Evolutionary conservation across 2,888 invertebrate genomes (phyloP).

Genomic region (Cantharis flavilabris): DNA sequence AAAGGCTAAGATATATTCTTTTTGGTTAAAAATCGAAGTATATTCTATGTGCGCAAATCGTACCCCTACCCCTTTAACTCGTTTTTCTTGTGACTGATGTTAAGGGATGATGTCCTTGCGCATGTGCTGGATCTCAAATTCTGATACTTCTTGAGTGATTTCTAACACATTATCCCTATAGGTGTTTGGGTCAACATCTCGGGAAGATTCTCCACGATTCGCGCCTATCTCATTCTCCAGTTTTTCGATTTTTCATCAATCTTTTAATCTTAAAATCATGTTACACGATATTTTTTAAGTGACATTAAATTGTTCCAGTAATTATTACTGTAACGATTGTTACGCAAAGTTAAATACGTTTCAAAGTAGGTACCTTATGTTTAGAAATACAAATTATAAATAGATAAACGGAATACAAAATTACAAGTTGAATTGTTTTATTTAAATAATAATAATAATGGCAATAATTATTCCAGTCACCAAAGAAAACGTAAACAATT

Average conservation of each 20-base stretch:
- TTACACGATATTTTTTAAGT: not conserved
- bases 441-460: conserved; percentile 16
- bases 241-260: not conserved
- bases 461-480: conserved; percentile 18
- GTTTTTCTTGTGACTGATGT: conserved; percentile 50
- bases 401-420: conserved; percentile 16
- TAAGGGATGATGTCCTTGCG: conserved; percentile 45
- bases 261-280: not conserved
- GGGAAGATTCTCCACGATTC: not conserved
- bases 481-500: conserved; percentile 22
- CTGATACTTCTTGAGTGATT: conserved; percentile 32
- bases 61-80: conserved; percentile 49
- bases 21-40: conserved; percentile 57
- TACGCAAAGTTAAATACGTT: not conserved
- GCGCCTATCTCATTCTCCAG: not conserved
- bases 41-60: conserved; percentile 48
- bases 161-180: conserved; percentile 27
- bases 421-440: conserved; percentile 25
- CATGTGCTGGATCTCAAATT: conserved; percentile 41
- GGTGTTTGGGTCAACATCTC: conserved; percentile 21
- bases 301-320: not conserved
- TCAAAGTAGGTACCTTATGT: conserved; percentile 8
- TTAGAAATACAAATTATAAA: conserved; percentile 26
- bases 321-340: not conserved
- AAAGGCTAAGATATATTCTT: conserved; percentile 55